Conservation (phyloP, 2,888 invertebrate species). For the Philopedon plagiatum region DNA sequence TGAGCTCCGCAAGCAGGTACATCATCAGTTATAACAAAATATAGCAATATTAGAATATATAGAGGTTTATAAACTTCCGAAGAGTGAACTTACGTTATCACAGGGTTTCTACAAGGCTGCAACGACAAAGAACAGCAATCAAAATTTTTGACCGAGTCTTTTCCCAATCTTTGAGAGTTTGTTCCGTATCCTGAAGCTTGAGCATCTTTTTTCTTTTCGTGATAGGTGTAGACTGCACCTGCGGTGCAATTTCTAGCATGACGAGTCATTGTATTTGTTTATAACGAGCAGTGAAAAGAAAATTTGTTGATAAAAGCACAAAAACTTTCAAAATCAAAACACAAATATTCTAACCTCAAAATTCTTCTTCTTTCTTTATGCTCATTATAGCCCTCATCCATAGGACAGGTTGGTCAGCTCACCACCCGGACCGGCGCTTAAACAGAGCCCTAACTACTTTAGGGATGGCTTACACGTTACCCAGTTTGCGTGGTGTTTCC, state of each 20-base stretch:
- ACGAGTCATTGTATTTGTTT: slow-evolving; percentile 80
- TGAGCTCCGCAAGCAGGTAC: no score
- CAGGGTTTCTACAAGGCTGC: slow-evolving; percentile 95
- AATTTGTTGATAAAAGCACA: neutral
- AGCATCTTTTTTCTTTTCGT: slow-evolving; percentile 97
- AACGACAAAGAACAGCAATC: slow-evolving; percentile 98
- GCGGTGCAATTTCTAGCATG: slow-evolving; percentile 99
- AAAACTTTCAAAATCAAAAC: neutral
- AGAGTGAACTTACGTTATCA: slow-evolving; percentile 79
- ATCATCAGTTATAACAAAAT: no score
- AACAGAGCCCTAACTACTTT: no score
- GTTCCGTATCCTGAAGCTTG: slow-evolving; percentile 95
- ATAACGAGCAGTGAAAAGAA: neutral
- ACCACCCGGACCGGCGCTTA: no score
- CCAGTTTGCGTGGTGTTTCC: no score
- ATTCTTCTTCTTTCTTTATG: no score
- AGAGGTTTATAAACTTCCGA: neutral
- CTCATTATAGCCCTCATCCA: no score
- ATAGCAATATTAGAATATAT: no score
- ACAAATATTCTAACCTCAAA: neutral
- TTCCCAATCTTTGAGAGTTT: slow-evolving; percentile 88
- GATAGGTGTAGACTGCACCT: slow-evolving; percentile 97
- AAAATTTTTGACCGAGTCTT: slow-evolving; percentile 95
- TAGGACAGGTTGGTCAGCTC: no score
- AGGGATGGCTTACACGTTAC: no score